Percentiles rank a stretch among this genome's conserved stretches.
Conservation (phyloP, 2,888 invertebrate genomes). For the Zelleria hepariella region DNA sequence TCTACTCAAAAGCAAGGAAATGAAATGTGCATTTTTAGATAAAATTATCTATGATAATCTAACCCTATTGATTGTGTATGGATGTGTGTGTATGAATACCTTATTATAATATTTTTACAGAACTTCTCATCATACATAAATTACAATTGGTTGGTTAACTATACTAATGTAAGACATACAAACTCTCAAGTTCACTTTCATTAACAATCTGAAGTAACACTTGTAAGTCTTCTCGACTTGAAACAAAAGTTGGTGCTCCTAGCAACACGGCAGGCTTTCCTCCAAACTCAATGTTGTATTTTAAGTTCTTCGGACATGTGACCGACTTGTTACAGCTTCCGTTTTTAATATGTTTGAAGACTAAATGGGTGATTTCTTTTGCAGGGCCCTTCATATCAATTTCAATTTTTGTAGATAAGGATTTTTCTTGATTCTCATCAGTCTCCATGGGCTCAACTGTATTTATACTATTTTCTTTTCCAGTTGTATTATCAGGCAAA, state of each 20-base stretch:
- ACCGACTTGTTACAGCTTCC: constrained; percentile 50
- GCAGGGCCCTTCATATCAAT: background rate
- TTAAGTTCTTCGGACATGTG: constrained; percentile 56
- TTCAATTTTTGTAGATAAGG: background rate
- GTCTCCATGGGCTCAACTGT: constrained; percentile 19
- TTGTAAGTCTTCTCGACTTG: constrained; percentile 57
- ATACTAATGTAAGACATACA: constrained; percentile 49
- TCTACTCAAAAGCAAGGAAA: no score
- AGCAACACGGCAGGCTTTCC: constrained; percentile 56
- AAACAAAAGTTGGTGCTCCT: constrained; percentile 62
- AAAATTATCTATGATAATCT: no score
- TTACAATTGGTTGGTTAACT: background rate
- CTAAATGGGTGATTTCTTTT: constrained; percentile 34
- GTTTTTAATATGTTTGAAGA: constrained; percentile 49
- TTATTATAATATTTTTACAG: background rate
- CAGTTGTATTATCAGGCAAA: constrained; percentile 23
- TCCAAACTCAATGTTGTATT: constrained; percentile 52
- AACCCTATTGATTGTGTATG: no score
- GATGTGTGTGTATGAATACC: background rate
- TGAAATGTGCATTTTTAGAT: no score
- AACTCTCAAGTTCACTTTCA: constrained; percentile 53
- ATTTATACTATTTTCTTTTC: constrained; percentile 10
- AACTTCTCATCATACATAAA: background rate
- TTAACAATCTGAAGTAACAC: constrained; percentile 66
- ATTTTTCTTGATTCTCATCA: constrained; percentile 6